These are phyloP conservation scores for Ruditapes philippinarum DNA, from an alignment of 1,140 invertebrate species.

Conservation along the genomic window DNA sequence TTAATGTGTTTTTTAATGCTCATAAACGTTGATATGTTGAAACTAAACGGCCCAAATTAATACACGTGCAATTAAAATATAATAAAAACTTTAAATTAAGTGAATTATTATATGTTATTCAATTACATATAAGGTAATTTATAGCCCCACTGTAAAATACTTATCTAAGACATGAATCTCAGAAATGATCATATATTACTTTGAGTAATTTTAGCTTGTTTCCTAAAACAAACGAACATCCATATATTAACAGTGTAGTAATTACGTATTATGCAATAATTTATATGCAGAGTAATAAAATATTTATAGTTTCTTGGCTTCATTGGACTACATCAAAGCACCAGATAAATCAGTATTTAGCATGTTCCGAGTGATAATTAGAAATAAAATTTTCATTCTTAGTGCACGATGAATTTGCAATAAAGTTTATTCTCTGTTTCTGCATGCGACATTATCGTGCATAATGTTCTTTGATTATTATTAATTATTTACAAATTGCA, in stretches of 20 bases:
- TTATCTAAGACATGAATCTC: no score
- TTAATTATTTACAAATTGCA: neutral
- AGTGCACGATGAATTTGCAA: neutral
- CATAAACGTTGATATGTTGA: no score
- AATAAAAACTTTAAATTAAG: no score
- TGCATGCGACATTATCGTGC: neutral
- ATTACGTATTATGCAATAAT: neutral
- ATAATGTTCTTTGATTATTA: neutral
- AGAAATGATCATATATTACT: no score
- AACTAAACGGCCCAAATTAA: no score
- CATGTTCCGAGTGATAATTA: neutral
- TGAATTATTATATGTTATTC: no score
- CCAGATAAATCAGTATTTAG: neutral
- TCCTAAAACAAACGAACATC: neutral
- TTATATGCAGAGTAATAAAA: neutral
- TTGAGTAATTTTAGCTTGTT: no score
- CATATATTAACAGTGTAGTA: neutral
- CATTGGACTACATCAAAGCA: neutral
- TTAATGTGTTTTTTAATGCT: no score
- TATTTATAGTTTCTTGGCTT: neutral
- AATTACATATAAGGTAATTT: no score
- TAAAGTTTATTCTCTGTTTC: neutral
- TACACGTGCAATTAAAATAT: no score
- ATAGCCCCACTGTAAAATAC: no score
- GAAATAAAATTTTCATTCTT: neutral